phyloP scores from a whole-genome alignment of 1,140 invertebrate species.

The Drosophila pallidifrons region DNA sequence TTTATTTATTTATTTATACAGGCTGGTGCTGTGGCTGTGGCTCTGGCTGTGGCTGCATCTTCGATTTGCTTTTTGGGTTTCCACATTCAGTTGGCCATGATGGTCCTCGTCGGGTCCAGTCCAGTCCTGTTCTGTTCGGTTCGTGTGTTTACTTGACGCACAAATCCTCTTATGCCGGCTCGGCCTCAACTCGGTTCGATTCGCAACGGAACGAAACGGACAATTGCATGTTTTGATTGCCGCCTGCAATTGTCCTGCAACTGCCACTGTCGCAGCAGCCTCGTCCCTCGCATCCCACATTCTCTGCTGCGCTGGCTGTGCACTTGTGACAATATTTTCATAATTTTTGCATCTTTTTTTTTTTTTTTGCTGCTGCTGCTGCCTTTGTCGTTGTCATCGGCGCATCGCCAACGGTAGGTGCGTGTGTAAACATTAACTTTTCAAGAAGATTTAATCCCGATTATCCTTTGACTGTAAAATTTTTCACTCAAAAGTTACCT shows the following conservation, averaged over 20 bases:
- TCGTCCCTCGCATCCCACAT: slow-evolving; percentile 26
- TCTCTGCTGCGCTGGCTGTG: slow-evolving; percentile 49
- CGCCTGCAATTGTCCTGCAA: slow-evolving; percentile 79
- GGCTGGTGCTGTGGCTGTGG: slow-evolving; percentile 43
- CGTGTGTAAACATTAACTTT: slow-evolving; percentile 84
- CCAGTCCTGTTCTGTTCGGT: slow-evolving; percentile 16
- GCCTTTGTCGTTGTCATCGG: slow-evolving; percentile 44
- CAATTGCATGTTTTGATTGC: slow-evolving; percentile 83
- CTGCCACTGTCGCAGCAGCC: slow-evolving; percentile 7
- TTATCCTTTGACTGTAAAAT: slow-evolving; percentile 82
- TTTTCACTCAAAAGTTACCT: slow-evolving; percentile 74
- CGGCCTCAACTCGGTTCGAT: slow-evolving; percentile 60
- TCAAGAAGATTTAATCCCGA: slow-evolving; percentile 83
- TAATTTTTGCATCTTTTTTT: slow-evolving; percentile 82
- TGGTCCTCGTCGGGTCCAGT: no score
- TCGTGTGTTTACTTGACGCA: slow-evolving; percentile 80
- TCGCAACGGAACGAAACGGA: slow-evolving; percentile 68
- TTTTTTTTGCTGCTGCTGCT: slow-evolving; percentile 9
- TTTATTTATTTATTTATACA: slow-evolving; percentile 84
- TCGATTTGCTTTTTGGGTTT: slow-evolving; percentile 64
- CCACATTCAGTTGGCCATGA: slow-evolving; percentile 3
- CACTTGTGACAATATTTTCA: slow-evolving; percentile 84
- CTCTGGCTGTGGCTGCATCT: slow-evolving; percentile 57
- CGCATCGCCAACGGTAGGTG: slow-evolving; percentile 77
- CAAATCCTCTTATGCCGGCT: slow-evolving; percentile 76